Percentiles rank a stretch among this genome's conserved stretches.
These are phyloP conservation scores for Pelodytes ibericus DNA, from an alignment of 2,797 vertebrate species.

Conservation along the genomic window DNA sequence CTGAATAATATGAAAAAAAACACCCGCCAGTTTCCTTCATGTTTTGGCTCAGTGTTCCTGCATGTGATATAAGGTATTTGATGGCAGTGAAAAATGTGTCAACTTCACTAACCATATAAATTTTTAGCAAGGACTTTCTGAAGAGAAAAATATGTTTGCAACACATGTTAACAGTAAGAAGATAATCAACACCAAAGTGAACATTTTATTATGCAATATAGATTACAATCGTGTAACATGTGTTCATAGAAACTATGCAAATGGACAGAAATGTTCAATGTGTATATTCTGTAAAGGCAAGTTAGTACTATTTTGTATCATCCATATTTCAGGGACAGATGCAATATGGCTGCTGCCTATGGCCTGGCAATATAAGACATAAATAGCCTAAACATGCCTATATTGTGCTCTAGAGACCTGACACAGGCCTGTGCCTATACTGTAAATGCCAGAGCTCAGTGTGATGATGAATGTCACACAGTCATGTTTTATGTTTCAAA, in stretches of 20 bases:
- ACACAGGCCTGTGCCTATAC: too few species aligned
- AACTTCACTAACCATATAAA: constrained; percentile 18
- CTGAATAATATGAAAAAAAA: constrained; percentile 2
- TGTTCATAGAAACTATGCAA: neutral
- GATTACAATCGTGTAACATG: neutral
- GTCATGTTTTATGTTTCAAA: too few species aligned
- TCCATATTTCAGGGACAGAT: too few species aligned
- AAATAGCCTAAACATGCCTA: too few species aligned
- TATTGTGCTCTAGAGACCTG: too few species aligned
- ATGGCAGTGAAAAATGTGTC: constrained; percentile 21
- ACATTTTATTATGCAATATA: neutral
- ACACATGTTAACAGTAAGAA: constrained; percentile 32
- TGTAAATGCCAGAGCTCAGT: too few species aligned
- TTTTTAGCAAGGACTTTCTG: neutral
- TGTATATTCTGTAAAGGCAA: neutral
- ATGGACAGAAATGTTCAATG: neutral
- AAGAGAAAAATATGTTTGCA: neutral
- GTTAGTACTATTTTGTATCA: too few species aligned
- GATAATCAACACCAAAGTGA: constrained; percentile 10
- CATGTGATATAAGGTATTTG: neutral
- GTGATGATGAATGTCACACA: too few species aligned
- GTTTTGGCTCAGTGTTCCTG: constrained; percentile 2
- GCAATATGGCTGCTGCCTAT: too few species aligned
- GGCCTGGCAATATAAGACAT: too few species aligned
- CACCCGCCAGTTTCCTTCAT: neutral